Evolutionary conservation across 1,140 invertebrate genomes (phyloP).

Genomic region (Drosophila lowei): DNA sequence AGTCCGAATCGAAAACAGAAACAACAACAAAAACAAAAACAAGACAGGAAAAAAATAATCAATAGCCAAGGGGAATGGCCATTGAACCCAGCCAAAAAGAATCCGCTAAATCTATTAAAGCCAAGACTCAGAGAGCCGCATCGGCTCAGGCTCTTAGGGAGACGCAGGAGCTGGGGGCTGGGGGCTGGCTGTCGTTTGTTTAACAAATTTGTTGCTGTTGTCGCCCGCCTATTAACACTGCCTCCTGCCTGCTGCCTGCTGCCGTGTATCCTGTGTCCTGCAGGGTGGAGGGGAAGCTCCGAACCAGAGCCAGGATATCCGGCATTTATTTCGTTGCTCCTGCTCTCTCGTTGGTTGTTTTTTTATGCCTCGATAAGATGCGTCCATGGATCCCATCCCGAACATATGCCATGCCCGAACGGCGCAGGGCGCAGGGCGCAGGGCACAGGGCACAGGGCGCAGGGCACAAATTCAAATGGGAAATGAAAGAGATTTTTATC

Average conservation of each 20-base stretch:
- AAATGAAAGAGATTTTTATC: constrained; percentile 79
- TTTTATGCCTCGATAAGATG: constrained; percentile 59
- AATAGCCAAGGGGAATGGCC: constrained; percentile 32
- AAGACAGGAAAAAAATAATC: constrained; percentile 18
- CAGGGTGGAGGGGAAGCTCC: constrained; percentile 17
- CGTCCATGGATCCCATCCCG: constrained; percentile 14
- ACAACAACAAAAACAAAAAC: background rate
- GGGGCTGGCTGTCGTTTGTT: constrained; percentile 34
- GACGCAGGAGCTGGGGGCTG: background rate
- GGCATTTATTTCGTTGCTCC: constrained; percentile 67
- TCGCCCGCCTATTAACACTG: constrained; percentile 54
- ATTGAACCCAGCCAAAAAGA: constrained; percentile 30
- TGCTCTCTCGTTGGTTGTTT: constrained; percentile 13
- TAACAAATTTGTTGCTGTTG: constrained; percentile 57
- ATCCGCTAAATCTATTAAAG: constrained; percentile 62
- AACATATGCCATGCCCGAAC: constrained; percentile 29
- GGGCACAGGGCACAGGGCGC: no score
- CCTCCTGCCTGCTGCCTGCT: constrained; percentile 2
- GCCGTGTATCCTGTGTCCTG: constrained; percentile 22
- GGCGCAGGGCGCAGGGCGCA: no score
- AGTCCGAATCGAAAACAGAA: constrained; percentile 8
- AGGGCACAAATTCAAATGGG: constrained; percentile 73
- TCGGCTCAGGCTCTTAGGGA: constrained; percentile 1
- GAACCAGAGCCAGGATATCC: constrained; percentile 60
- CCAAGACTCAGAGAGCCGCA: constrained; percentile 22